Base-by-base conservation (phyloP, 2,888 invertebrate genomes). In the Biston stratarius region DNA sequence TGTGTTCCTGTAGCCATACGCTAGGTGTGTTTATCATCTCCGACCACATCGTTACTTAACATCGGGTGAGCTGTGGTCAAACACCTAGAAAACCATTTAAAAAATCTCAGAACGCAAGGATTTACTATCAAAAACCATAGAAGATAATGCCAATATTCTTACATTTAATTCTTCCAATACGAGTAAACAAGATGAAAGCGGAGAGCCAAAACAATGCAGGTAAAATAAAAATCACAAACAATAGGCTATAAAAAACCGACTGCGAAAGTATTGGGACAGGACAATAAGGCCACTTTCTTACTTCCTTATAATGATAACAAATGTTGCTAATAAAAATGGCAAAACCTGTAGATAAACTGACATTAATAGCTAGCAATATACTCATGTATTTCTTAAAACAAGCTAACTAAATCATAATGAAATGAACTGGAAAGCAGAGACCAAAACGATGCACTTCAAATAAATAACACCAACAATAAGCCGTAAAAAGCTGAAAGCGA, bases 381-480 rank as follows among this genome's bases (percentile, higher is more conserved):
- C 12, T 33, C 7, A 24, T 3, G 1, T 33, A 33, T 33, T 33
- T n/a, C 10, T 3, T 49, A 33, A 11, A n/a, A 51, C 48, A n/a
- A 2, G n/a, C 34, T 8, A 34, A 34, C 9, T 12, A n/a, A 36
- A 51, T 12, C 36, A 51, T 36, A n/a, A 44, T 45, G 2, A 53
- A 49, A 56, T 34, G 2, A 47, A 55, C 59, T 66, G 62, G 67
- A 71, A 70, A 68, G 68, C 40, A 44, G 61, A 69, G 45, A 60
- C 62, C 60, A 61, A 69, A 62, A 64, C 55, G 67, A 64, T 68
- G 65, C 60, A 24, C 34, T 49, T 63, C 60, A 63, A 63, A 71
- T 73, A 69, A 68, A 71, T 70, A 59, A 58, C 15, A 66, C 15
- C 47, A 61, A 73, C 73, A 70, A 70, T 71, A 64, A 48, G 66